These are phyloP conservation scores for Umimayanthus chanpuru DNA, from an alignment of 92 coral and sea anemone species.

Conservation along the genomic window DNA sequence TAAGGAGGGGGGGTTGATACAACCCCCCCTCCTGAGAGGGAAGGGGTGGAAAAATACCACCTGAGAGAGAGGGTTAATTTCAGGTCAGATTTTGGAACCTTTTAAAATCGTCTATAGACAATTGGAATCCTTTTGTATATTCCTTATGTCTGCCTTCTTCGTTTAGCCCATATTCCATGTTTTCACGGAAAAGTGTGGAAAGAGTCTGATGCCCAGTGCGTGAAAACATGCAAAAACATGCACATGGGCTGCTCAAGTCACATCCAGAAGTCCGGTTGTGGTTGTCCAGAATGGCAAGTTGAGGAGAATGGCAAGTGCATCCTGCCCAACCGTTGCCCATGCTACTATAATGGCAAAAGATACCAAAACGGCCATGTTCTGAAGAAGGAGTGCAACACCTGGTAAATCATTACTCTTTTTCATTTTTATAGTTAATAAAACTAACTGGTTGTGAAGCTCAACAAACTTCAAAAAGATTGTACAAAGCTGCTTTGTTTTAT, in stretches of 20 bases:
- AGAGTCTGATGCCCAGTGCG: conserved; percentile 48
- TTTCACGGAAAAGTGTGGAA: conserved; percentile 52
- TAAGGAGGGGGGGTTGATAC: too few relatives aligned
- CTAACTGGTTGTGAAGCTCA: too few relatives aligned
- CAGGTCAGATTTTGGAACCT: too few relatives aligned
- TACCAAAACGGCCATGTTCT: conserved; percentile 41
- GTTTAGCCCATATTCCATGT: conserved; percentile 32
- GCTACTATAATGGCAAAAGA: conserved; percentile 44
- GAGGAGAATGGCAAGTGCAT: conserved; percentile 47
- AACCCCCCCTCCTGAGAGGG: too few relatives aligned
- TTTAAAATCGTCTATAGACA: too few relatives aligned
- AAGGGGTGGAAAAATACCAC: too few relatives aligned
- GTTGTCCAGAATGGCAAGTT: conserved; percentile 42
- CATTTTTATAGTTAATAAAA: too few relatives aligned
- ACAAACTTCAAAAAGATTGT: too few relatives aligned
- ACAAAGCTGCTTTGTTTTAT: too few relatives aligned
- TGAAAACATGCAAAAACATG: conserved; percentile 49
- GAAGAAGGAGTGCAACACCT: conserved; percentile 43
- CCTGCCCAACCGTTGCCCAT: conserved; percentile 43
- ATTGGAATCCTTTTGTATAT: too few relatives aligned
- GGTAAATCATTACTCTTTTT: conserved; percentile 1
- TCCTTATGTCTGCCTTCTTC: background rate
- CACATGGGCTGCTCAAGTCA: conserved; percentile 46
- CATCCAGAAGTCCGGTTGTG: conserved; percentile 42
- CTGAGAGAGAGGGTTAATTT: too few relatives aligned